These are phyloP conservation scores for Jordanella pulchra DNA, from an alignment of 2,797 vertebrate species.

Conservation along the genomic window DNA sequence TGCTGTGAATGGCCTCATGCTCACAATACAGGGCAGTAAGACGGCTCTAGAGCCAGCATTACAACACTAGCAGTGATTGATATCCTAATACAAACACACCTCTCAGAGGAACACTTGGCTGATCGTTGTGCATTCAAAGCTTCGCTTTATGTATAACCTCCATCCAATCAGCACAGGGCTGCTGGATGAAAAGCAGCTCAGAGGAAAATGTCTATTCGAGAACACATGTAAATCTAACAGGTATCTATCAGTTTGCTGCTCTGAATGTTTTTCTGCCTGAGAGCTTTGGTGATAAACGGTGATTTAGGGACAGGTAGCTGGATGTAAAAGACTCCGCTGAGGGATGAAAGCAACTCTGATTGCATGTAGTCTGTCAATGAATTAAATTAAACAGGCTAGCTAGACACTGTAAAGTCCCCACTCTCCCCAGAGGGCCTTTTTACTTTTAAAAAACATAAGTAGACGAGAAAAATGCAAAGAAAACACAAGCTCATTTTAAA, in stretches of 20 bases:
- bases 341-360: constrained; percentile 25
- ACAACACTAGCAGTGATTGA: constrained; percentile 62
- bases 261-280: constrained; percentile 52
- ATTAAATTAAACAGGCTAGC: constrained; percentile 26
- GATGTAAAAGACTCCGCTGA: constrained; percentile 30
- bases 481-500: constrained; percentile 10
- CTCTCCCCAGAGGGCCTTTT: background rate
- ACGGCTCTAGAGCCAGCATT: constrained; percentile 27
- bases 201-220: constrained; percentile 47
- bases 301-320: constrained; percentile 15
- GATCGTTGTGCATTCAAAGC: constrained; percentile 61
- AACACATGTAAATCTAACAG: constrained; percentile 69
- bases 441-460: constrained; percentile 4
- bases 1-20: constrained; percentile 26
- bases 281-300: constrained; percentile 43
- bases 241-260: constrained; percentile 48
- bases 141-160: constrained; percentile 59
- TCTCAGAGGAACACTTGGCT: constrained; percentile 54
- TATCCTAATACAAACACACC: constrained; percentile 65
- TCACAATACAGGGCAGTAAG: constrained; percentile 36
- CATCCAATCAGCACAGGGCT: constrained; percentile 52
- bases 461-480: constrained; percentile 12
- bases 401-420: background rate
- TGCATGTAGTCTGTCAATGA: constrained; percentile 30
- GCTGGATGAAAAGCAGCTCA: constrained; percentile 48